Conservation (phyloP, 1,140 invertebrate species). For the Coenobita brevimanus region DNA sequence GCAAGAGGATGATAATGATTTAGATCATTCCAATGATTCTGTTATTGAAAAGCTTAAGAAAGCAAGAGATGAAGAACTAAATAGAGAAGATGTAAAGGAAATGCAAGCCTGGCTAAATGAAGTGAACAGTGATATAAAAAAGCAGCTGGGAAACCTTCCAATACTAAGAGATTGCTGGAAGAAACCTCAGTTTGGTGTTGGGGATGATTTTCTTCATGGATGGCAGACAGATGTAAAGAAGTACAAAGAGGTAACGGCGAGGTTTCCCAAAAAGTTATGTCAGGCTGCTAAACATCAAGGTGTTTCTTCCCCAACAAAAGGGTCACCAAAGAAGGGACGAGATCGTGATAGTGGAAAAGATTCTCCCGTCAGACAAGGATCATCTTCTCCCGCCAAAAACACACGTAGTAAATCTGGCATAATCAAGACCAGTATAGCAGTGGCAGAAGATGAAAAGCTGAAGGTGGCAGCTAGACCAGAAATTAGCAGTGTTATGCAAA, state of each 20-base stretch:
- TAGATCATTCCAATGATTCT: slow-evolving; percentile 38
- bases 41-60: slow-evolving; percentile 66
- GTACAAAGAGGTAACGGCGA: slow-evolving; percentile 59
- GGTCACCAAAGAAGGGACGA: slow-evolving; percentile 15
- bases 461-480: slow-evolving; percentile 78
- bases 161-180: slow-evolving; percentile 61
- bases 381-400: slow-evolving; percentile 56
- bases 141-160: slow-evolving; percentile 57
- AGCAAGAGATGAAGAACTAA: slow-evolving; percentile 53
- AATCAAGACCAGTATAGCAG: slow-evolving; percentile 52
- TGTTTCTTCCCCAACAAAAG: not conserved
- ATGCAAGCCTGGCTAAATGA: slow-evolving; percentile 57
- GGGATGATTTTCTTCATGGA: slow-evolving; percentile 65
- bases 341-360: slow-evolving; percentile 50
- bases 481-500: slow-evolving; percentile 68
- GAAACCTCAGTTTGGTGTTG: slow-evolving; percentile 65
- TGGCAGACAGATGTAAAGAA: slow-evolving; percentile 68
- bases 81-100: slow-evolving; percentile 65
- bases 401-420: slow-evolving; percentile 61
- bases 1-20: slow-evolving; percentile 15
- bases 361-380: slow-evolving; percentile 25
- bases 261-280: slow-evolving; percentile 63
- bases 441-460: slow-evolving; percentile 73
- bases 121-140: slow-evolving; percentile 61
- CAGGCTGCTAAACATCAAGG: slow-evolving; percentile 43